A percentile compares a stretch with the other conserved stretches of the same genome.
Evolutionary conservation across 2,113 vertebrate species (phyloP).

Genomic region (Mungos mungo): DNA sequence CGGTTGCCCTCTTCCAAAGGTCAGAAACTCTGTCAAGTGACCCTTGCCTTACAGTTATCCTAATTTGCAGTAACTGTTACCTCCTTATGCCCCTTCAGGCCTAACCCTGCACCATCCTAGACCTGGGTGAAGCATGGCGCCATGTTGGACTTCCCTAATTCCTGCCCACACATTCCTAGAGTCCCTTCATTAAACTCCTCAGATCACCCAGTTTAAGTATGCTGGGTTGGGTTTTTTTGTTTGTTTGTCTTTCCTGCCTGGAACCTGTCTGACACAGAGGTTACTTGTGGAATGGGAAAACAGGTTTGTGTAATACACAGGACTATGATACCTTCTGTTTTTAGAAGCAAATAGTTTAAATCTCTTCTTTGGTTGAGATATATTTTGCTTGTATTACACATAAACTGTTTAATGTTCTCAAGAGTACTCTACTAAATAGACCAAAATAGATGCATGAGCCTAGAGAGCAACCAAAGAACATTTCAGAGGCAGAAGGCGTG

Average conservation of each 20-base stretch:
- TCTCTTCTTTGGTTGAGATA: background rate
- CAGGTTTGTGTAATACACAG: background rate
- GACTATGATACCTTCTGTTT: background rate
- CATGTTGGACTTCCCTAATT: background rate
- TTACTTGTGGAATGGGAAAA: background rate
- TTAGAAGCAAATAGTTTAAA: background rate
- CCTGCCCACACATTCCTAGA: background rate
- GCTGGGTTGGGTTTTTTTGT: no score
- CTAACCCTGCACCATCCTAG: background rate
- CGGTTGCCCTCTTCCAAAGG: background rate
- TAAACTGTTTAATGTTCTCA: constrained; percentile 15
- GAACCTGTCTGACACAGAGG: background rate
- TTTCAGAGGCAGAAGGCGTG: background rate
- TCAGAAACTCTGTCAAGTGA: background rate
- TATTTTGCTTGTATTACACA: constrained; percentile 10
- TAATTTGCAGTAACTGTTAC: background rate
- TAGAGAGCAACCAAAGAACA: background rate
- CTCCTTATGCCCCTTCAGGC: background rate
- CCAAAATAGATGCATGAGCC: constrained; percentile 13
- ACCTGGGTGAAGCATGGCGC: accelerated
- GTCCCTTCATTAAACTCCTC: background rate
- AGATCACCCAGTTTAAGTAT: background rate
- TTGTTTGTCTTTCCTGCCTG: background rate
- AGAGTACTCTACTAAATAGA: background rate
- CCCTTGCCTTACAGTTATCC: background rate